Evolutionary conservation across 2,888 invertebrate species (phyloP).

Genomic region (Acronicta alni): DNA sequence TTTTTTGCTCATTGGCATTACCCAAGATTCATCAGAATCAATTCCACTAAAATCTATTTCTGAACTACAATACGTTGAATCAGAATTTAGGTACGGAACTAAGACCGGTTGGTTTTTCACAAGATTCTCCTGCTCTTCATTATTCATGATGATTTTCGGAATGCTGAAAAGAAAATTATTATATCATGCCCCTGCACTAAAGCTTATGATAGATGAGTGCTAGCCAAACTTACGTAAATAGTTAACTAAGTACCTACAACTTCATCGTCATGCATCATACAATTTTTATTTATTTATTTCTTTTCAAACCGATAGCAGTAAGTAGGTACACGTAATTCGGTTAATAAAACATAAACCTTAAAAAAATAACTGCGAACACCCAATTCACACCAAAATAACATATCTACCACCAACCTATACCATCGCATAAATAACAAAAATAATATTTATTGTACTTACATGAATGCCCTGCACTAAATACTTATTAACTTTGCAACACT

Average conservation of each 20-base stretch:
- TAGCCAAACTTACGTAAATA: conserved; percentile 1
- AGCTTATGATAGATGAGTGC: neutral
- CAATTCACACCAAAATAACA: too few relatives aligned
- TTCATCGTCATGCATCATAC: neutral
- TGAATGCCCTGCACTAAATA: neutral
- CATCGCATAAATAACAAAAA: conserved; percentile 5
- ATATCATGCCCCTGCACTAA: conserved; percentile 1
- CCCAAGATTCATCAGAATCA: conserved; percentile 2
- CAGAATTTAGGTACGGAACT: conserved; percentile 4
- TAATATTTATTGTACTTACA: conserved; percentile 8
- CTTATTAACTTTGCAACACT: neutral
- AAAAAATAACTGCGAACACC: too few relatives aligned
- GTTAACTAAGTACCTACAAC: neutral
- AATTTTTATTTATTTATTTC: too few relatives aligned
- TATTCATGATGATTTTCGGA: conserved; percentile 3
- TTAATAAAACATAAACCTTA: too few relatives aligned
- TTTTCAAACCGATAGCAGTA: too few relatives aligned
- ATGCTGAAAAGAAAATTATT: conserved; percentile 8
- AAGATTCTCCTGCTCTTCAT: neutral
- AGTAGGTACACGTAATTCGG: too few relatives aligned
- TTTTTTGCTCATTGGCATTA: conserved; percentile 7
- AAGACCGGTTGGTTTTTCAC: conserved; percentile 3
- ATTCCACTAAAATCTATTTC: conserved; percentile 3
- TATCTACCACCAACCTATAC: conserved; percentile 1
- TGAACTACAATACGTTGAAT: conserved; percentile 4